Evolutionary conservation across 2,888 invertebrate genomes (phyloP).

Genomic region (Synanthedon myopaeformis): DNA sequence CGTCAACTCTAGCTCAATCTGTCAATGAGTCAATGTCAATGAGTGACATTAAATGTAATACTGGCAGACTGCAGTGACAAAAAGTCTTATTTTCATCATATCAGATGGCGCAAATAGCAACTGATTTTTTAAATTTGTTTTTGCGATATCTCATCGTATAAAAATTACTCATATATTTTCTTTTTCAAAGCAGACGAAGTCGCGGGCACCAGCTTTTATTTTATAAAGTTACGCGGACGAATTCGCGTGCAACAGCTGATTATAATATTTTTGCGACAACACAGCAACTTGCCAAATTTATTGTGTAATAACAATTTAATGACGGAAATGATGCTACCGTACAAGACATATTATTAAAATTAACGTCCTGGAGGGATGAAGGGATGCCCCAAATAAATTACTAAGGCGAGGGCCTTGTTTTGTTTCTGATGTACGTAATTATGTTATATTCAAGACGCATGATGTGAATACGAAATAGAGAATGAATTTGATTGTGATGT

Average conservation of each 20-base stretch:
- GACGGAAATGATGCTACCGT: constrained; percentile 28
- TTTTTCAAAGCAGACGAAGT: no score
- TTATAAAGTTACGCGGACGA: no score
- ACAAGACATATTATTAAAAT: constrained; percentile 30
- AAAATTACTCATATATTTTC: no score
- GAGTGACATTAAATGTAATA: no score
- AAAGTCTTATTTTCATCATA: no score
- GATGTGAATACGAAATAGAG: constrained; percentile 26
- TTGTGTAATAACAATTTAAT: constrained; percentile 38
- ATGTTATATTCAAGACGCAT: constrained; percentile 25
- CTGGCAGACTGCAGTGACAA: no score
- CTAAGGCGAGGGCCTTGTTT: constrained; percentile 22
- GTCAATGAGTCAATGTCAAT: no score
- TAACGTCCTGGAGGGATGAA: constrained; percentile 27
- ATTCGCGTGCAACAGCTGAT: neutral
- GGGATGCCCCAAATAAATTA: constrained; percentile 30
- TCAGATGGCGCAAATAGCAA: no score
- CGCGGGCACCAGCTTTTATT: no score
- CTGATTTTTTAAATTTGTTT: no score
- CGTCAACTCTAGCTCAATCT: no score
- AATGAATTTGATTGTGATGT: constrained; percentile 17
- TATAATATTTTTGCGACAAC: constrained; percentile 11
- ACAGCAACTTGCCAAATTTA: constrained; percentile 32
- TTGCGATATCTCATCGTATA: no score
- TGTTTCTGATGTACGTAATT: constrained; percentile 29